Evolutionary conservation across 2,797 vertebrate genomes (phyloP).

Genomic region (Limosa lapponica): DNA sequence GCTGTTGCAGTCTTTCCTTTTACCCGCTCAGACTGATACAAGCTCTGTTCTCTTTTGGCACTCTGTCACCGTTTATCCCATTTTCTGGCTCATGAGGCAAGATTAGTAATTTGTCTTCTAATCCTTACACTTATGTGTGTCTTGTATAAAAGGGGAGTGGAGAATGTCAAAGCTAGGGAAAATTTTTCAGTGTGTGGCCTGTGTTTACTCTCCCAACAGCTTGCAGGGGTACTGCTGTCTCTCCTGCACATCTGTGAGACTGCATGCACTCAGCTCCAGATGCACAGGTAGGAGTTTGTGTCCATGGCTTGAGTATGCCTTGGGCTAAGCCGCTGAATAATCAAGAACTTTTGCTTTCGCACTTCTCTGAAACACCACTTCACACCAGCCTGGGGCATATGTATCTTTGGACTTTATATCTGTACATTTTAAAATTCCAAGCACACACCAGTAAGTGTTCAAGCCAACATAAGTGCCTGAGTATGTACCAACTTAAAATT

Average conservation of each 20-base stretch:
- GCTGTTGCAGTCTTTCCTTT: not conserved
- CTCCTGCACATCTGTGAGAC: not conserved
- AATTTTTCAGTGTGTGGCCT: not conserved
- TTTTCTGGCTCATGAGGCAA: not conserved
- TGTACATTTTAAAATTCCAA: not conserved
- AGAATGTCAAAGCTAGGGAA: not conserved
- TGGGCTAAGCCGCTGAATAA: not conserved
- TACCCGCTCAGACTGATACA: not conserved
- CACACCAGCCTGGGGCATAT: not conserved
- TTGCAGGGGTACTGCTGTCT: not conserved
- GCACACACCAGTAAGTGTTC: not conserved
- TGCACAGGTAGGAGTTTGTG: not conserved
- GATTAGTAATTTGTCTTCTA: conserved; percentile 11
- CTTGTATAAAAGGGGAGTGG: not conserved
- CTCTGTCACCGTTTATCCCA: not conserved
- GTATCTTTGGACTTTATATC: not conserved
- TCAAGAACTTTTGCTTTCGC: not conserved
- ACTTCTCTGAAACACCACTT: not conserved
- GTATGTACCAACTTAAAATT: not conserved
- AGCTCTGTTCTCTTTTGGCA: conserved; percentile 16
- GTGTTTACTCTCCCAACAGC: not conserved
- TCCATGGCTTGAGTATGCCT: not conserved
- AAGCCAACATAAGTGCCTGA: not conserved
- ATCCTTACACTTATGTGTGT: not conserved
- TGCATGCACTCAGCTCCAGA: not conserved